Evolutionary conservation across 2,888 invertebrate genomes (phyloP).

Genomic region (Mechanitis mazaeus): DNA sequence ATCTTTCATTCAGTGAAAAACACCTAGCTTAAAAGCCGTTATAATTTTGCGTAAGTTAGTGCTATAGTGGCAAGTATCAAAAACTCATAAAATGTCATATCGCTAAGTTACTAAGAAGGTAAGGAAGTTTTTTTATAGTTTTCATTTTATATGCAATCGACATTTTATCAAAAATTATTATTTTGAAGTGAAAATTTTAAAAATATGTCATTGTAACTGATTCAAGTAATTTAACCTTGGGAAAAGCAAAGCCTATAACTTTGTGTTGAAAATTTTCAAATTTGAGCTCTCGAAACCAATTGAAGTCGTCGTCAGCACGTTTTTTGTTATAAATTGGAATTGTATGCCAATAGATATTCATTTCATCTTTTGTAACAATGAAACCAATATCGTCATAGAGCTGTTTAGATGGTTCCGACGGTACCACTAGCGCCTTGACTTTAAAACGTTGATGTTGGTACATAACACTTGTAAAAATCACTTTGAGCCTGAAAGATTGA

Average conservation of each 20-base stretch:
- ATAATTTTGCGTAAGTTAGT: too few species aligned
- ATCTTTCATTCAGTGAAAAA: too few species aligned
- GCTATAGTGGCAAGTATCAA: too few species aligned
- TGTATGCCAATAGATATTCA: constrained; percentile 33
- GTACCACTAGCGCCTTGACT: constrained; percentile 44
- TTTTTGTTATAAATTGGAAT: constrained; percentile 35
- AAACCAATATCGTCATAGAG: constrained; percentile 54
- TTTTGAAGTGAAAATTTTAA: too few species aligned
- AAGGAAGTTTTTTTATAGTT: too few species aligned
- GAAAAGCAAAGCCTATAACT: constrained; percentile 47
- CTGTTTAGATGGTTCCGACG: constrained; percentile 42
- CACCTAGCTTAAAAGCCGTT: too few species aligned
- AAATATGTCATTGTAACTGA: neutral
- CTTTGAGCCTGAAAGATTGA: constrained; percentile 42
- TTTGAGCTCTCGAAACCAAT: constrained; percentile 42
- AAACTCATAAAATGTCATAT: too few species aligned
- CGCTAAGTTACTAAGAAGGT: too few species aligned
- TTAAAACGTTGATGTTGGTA: constrained; percentile 34
- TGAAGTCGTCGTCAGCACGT: constrained; percentile 43
- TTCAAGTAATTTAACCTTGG: constrained; percentile 37
- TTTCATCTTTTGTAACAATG: constrained; percentile 38
- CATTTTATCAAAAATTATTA: too few species aligned
- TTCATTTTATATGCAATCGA: too few species aligned
- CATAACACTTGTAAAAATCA: constrained; percentile 41
- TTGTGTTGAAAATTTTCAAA: constrained; percentile 32